Evolutionary conservation across 2,113 vertebrate species (phyloP), one percentile per base, ranked within the genome.

Genomic region (Spea multiplicata): DNA sequence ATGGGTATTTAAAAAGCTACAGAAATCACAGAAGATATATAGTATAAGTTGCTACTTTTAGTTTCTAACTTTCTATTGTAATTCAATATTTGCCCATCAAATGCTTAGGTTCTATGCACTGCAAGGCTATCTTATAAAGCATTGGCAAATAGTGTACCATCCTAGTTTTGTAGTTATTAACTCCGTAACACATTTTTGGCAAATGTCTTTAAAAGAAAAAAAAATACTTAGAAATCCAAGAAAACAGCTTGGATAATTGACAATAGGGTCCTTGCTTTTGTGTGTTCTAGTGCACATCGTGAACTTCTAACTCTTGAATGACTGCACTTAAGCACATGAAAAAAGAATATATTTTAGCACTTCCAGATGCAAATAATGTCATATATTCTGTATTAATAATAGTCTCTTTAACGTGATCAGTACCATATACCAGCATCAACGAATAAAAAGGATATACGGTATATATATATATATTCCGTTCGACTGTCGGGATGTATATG

Each of bases 1-100:
- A 92, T 88, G 88, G 87, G 66, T 85, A 83, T 84, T 87, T 88
- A 74, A 83, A 83, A 84, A 85, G 82, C 74, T 81, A 72, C 50
- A 83, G 79, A 88, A 87, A 88, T 85, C 88, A 83, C n/a, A 10
- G 80, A 86, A 90, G 84, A 89, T 83, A 7, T 83, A 88, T 85
- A 81, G 84, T 81, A 30, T 30, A 30, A 86, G 79, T 70, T 85
- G 80, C 52, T 13, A n/a, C 14, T 55, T 76, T 67, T 82, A 77
- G 78, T 74, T 44, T 57, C 78, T 69, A 76, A 66, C 47, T n/a
- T 86, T 76, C 82, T 66, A 73, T 64, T 83, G 75, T 83, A 85
- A 85, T 85, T 87, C 78, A 76, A 69, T 85, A 82, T 83, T 57
- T 79, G 67, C 66, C 68, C 16, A 71, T 81, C 69, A 13, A 49